Conservation (phyloP, 2,113 vertebrate species). For the Collichthys lucidus region DNA sequence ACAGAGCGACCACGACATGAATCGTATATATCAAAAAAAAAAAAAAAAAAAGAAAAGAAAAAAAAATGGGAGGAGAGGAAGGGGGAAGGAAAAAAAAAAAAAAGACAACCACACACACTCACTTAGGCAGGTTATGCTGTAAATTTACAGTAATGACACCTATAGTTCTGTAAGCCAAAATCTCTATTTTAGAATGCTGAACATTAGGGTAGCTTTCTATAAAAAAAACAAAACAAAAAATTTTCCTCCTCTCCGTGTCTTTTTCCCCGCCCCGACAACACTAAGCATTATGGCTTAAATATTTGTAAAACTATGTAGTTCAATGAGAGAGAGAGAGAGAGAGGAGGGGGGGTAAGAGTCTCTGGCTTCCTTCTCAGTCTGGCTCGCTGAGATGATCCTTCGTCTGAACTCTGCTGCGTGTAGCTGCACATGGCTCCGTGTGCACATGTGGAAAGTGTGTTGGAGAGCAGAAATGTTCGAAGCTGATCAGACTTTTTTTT, state of each 20-base stretch:
- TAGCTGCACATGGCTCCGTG: constrained; percentile 54
- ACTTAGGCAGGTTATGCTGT: constrained; percentile 87
- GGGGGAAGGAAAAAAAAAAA: background rate
- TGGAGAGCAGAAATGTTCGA: constrained; percentile 7
- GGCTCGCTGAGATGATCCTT: constrained; percentile 57
- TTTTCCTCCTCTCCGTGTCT: constrained; percentile 20
- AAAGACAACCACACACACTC: constrained; percentile 75
- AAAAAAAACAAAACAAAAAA: constrained; percentile 37
- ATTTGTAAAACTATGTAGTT: constrained; percentile 82
- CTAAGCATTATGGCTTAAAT: constrained; percentile 87
- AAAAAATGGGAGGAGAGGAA: too few species aligned
- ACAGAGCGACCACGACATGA: constrained; percentile 73
- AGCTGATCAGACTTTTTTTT: constrained; percentile 43
- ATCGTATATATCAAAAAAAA: constrained; percentile 71
- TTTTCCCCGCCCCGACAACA: constrained; percentile 65
- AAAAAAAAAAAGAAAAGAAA: too few species aligned
- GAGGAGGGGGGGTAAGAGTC: constrained; percentile 48
- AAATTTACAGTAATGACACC: constrained; percentile 85
- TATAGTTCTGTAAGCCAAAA: constrained; percentile 76
- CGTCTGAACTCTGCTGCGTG: constrained; percentile 42
- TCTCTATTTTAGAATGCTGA: constrained; percentile 69
- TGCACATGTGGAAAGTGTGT: constrained; percentile 21
- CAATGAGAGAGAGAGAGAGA: constrained; percentile 7
- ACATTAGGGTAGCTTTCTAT: constrained; percentile 76
- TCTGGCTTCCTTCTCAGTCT: constrained; percentile 63